These are phyloP conservation scores for Cerastoderma edule DNA, from an alignment of 2,888 invertebrate species.

Conservation along the genomic window DNA sequence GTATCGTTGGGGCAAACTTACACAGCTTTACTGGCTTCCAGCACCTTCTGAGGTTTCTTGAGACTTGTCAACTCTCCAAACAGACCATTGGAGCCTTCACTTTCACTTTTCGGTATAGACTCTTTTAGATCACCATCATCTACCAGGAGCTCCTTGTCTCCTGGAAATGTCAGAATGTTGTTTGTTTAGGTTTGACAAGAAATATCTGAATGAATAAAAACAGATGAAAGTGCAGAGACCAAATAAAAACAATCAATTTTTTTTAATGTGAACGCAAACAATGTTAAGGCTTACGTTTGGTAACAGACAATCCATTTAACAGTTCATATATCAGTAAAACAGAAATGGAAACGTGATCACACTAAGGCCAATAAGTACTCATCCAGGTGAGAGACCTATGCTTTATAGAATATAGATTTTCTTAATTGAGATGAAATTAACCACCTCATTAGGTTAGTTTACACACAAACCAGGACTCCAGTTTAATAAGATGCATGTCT, in stretches of 20 bases:
- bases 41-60: constrained; percentile 56
- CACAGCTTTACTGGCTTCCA: constrained; percentile 64
- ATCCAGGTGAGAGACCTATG: too few species aligned
- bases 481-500: too few species aligned
- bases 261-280: neutral
- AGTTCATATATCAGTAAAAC: neutral
- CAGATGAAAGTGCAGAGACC: neutral
- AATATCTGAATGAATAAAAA: neutral
- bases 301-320: neutral
- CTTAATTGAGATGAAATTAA: too few species aligned
- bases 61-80: constrained; percentile 55
- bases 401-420: too few species aligned
- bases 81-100: constrained; percentile 37
- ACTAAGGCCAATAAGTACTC: too few species aligned
- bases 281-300: neutral
- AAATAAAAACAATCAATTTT: neutral
- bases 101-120: constrained; percentile 43
- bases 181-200: neutral
- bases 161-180: constrained; percentile 39
- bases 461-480: too few species aligned
- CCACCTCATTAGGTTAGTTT: too few species aligned
- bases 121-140: constrained; percentile 41
- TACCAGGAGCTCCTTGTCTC: constrained; percentile 68
- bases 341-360: too few species aligned
- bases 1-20: constrained; percentile 37